Conservation (phyloP, 2,797 vertebrate species). For the Fistularia tabacaria region DNA sequence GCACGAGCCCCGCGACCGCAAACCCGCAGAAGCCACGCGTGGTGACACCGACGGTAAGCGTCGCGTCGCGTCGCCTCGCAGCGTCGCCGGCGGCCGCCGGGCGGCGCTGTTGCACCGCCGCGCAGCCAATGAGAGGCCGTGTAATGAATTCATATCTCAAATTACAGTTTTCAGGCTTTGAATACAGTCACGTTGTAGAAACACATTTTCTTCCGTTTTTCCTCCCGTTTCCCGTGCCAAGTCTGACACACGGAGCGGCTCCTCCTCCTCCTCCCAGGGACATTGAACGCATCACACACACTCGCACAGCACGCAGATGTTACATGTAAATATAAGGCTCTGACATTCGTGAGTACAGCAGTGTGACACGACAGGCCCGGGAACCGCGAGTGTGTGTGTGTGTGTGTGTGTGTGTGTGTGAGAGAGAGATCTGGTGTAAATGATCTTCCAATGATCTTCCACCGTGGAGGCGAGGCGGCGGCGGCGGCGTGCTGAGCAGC, state of each 20-base stretch:
- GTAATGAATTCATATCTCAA: conserved; percentile 72
- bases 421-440: too few relatives aligned
- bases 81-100: conserved; percentile 29
- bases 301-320: conserved; percentile 20
- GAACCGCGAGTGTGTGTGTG: too few relatives aligned
- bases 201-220: conserved; percentile 71
- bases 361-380: conserved; percentile 20
- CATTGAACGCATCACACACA: conserved; percentile 28
- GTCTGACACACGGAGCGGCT: conserved; percentile 58
- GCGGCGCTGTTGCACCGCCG: conserved; percentile 67
- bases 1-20: conserved; percentile 54
- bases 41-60: conserved; percentile 71
- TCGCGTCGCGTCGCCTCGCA: conserved; percentile 1
- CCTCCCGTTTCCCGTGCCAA: conserved; percentile 51
- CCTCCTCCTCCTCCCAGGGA: conserved; percentile 36
- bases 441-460: too few relatives aligned
- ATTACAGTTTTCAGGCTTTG: conserved; percentile 71
- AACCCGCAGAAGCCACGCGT: conserved; percentile 52
- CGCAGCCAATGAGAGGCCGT: conserved; percentile 48
- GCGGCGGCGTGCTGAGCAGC: too few relatives aligned
- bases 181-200: conserved; percentile 78
- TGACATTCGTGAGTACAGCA: conserved; percentile 11
- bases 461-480: too few relatives aligned
- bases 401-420: too few relatives aligned
- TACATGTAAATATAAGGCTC: conserved; percentile 17